Evolutionary conservation across 2,888 invertebrate species (phyloP).

Genomic region (Diplolepis rosae): DNA sequence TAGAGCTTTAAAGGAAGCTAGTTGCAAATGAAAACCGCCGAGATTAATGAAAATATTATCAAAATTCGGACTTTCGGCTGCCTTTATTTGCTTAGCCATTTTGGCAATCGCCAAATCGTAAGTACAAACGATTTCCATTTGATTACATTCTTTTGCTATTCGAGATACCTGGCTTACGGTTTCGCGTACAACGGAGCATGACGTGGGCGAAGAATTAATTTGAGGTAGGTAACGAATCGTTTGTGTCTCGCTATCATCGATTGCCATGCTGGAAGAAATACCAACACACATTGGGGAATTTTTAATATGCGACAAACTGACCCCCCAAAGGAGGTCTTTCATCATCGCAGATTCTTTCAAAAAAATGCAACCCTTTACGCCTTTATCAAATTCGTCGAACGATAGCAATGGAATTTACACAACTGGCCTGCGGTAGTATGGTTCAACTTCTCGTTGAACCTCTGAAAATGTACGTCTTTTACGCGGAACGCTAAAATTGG

Average conservation of each 20-base stretch:
- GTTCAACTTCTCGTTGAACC: too few species aligned
- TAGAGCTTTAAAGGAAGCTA: conserved; percentile 63
- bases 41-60: conserved; percentile 60
- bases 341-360: too few species aligned
- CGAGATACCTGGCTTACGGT: conserved; percentile 52
- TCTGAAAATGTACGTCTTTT: too few species aligned
- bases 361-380: too few species aligned
- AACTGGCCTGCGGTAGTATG: too few species aligned
- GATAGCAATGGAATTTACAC: too few species aligned
- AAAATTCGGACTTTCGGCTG: conserved; percentile 51
- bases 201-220: conserved; percentile 60
- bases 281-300: too few species aligned
- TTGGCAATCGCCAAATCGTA: conserved; percentile 65
- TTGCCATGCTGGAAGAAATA: too few species aligned
- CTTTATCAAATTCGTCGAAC: too few species aligned
- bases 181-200: conserved; percentile 56
- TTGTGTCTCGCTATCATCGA: background rate
- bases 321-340: too few species aligned
- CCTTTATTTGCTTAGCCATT: conserved; percentile 55
- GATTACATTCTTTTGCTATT: conserved; percentile 55
- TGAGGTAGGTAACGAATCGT: conserved; percentile 53
- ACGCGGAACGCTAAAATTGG: too few species aligned
- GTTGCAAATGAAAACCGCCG: conserved; percentile 56
- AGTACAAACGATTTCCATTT: conserved; percentile 55
- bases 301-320: too few species aligned